Percentiles rank a stretch among this genome's conserved stretches.
These are phyloP conservation scores for Cydia pomonella DNA, from an alignment of 1,140 invertebrate genomes.

Conservation along the genomic window DNA sequence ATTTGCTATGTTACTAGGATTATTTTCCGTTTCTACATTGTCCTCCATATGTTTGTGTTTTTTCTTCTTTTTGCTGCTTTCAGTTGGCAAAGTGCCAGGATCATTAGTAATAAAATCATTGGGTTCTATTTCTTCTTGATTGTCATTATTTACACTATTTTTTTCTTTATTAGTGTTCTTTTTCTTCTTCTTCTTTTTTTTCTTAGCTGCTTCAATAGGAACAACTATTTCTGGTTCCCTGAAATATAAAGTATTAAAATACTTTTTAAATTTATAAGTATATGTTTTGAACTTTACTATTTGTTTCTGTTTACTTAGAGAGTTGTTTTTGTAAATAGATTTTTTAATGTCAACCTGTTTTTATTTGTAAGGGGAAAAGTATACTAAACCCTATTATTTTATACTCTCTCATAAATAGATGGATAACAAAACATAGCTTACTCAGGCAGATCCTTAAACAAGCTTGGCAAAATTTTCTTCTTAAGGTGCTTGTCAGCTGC, in stretches of 20 bases:
- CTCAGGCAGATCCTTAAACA: conserved; percentile 83
- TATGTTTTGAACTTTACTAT: no score
- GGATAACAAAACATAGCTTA: conserved; percentile 45
- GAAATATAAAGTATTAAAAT: conserved; percentile 40
- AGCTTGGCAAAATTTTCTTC: conserved; percentile 91
- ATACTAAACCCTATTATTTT: no score
- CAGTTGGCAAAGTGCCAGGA: conserved; percentile 36
- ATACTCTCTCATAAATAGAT: no score
- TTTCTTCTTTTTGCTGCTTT: conserved; percentile 27
- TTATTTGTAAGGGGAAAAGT: no score
- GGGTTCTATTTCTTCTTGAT: conserved; percentile 38
- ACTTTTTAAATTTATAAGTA: no score
- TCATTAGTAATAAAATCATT: conserved; percentile 39
- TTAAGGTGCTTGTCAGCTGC: conserved; percentile 87
- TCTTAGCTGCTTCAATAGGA: conserved; percentile 56
- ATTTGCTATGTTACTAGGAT: conserved; percentile 8
- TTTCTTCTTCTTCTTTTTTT: conserved; percentile 67
- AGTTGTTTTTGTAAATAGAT: conserved; percentile 13
- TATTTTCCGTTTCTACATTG: conserved; percentile 41
- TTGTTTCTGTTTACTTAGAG: neutral
- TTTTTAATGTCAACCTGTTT: neutral
- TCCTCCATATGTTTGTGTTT: conserved; percentile 22
- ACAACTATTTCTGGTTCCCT: conserved; percentile 72
- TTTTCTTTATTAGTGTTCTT: conserved; percentile 45
- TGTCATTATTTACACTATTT: conserved; percentile 27